Base-by-base conservation (phyloP, 2,888 invertebrate species). In the Folsomia candida region DNA sequence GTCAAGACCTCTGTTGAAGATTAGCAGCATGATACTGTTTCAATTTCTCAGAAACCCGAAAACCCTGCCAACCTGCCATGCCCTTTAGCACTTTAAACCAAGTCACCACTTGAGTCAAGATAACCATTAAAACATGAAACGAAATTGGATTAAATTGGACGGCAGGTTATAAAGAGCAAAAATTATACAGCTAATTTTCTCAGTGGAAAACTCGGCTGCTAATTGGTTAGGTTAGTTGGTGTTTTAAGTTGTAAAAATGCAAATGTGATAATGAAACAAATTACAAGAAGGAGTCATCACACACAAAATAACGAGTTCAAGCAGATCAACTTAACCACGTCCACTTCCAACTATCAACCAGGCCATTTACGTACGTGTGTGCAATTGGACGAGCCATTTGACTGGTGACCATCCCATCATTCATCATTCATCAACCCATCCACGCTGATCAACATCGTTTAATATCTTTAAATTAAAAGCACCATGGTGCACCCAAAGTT, bases 231-330 rank as follows among this genome's bases (percentile, higher is more conserved):
- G 18, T 47, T n/a, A n/a, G n/a, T n/a, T n/a, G n/a, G n/a, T n/a
- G n/a, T n/a, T n/a, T n/a, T n/a, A n/a, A n/a, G n/a, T n/a, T 59
- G 24, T 59, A 22, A 24, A 28, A 61, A 61, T 61, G 61, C 61
- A 61, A 61, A 61, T 61, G 27, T n/a, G n/a, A 60, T 57, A 60
- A n/a, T 27, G 28, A 28, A 61, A 61, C 61, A 61, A 61, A 61
- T 61, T 61, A 61, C 61, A 61, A 61, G 29, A 61, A 59, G 59
- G 59, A 59, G 59, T 59, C 59, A 59, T 59, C 59, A 59, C 59
- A 37, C 37, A n/a, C n/a, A n/a, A n/a, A n/a, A n/a, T n/a, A 37
- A 37, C 37, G 14, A 37, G 37, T 37, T 37, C 37, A n/a, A n/a
- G n/a, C n/a, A n/a, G n/a, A n/a, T n/a, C n/a, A 37, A 37, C 37